phyloP scores from a whole-genome alignment of 2,797 vertebrate species.

The Mormyrus proboscirostris region DNA sequence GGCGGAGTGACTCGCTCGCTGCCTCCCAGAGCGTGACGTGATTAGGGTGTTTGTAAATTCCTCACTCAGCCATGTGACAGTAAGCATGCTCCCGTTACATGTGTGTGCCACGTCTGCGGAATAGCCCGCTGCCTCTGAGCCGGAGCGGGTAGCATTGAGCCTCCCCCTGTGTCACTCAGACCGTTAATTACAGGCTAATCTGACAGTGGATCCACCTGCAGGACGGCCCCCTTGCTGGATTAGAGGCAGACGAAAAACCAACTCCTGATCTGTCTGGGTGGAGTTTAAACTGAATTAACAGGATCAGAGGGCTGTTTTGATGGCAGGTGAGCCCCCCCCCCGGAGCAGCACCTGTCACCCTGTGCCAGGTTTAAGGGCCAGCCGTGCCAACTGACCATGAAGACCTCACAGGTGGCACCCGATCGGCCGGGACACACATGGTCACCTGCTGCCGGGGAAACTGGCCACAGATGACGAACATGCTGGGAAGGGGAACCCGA shows the following conservation, averaged over 20 bases:
- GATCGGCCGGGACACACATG: neutral
- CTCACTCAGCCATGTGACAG: neutral
- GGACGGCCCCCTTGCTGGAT: slow-evolving; percentile 49
- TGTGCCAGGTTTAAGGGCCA: neutral
- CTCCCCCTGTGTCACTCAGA: slow-evolving; percentile 11
- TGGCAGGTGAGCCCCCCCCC: neutral
- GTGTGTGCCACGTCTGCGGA: neutral
- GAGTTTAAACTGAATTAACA: neutral
- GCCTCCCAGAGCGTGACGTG: neutral
- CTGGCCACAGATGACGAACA: neutral
- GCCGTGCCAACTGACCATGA: neutral
- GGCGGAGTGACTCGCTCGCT: neutral
- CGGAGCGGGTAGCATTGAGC: neutral
- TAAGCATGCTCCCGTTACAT: neutral
- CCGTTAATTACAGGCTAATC: slow-evolving; percentile 54
- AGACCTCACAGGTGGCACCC: neutral
- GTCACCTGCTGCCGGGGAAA: neutral
- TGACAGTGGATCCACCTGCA: slow-evolving; percentile 53
- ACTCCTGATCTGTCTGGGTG: slow-evolving; percentile 13
- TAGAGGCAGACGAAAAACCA: slow-evolving; percentile 32
- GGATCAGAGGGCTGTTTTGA: neutral
- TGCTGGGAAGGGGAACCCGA: neutral
- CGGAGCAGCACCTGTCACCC: no score
- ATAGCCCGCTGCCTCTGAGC: neutral
- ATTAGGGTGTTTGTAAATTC: neutral